A percentile compares a stretch with the other conserved stretches of the same genome.
Evolutionary conservation across 2,797 vertebrate genomes (phyloP).

Genomic region (Antennarius maculatus): DNA sequence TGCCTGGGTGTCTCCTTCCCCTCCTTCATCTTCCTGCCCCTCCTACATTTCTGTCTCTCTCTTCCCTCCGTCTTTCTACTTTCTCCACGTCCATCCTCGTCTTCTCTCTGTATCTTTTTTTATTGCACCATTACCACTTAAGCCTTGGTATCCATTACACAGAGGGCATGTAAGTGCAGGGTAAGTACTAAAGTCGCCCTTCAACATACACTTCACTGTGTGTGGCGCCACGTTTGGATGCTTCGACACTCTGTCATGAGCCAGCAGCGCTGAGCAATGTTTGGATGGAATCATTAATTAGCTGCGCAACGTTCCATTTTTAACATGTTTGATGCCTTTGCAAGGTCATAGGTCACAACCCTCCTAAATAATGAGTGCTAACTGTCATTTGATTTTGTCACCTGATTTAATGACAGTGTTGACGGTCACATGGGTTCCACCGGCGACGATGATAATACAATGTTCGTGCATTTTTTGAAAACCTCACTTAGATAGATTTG

Average conservation of each 20-base stretch:
- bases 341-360: slow-evolving; percentile 12
- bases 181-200: slow-evolving; percentile 78
- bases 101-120: slow-evolving; percentile 60
- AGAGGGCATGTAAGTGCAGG: slow-evolving; percentile 77
- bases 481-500: no score
- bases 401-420: background rate
- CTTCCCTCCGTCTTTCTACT: slow-evolving; percentile 22
- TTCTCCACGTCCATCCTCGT: slow-evolving; percentile 29
- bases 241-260: slow-evolving; percentile 53
- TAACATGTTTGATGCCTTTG: slow-evolving; percentile 13
- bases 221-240: slow-evolving; percentile 69
- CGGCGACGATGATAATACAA: no score
- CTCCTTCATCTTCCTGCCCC: slow-evolving; percentile 41
- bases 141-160: slow-evolving; percentile 79
- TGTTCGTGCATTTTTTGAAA: no score
- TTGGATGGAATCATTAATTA: slow-evolving; percentile 45
- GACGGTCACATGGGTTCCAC: no score
- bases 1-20: slow-evolving; percentile 31
- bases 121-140: slow-evolving; percentile 81
- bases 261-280: slow-evolving; percentile 33
- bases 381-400: slow-evolving; percentile 27
- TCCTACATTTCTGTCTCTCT: slow-evolving; percentile 39
- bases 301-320: slow-evolving; percentile 11
- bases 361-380: slow-evolving; percentile 4
- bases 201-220: slow-evolving; percentile 58